Evolutionary conservation across 2,113 vertebrate genomes (phyloP).

Genomic region (Grammomys surdaster): DNA sequence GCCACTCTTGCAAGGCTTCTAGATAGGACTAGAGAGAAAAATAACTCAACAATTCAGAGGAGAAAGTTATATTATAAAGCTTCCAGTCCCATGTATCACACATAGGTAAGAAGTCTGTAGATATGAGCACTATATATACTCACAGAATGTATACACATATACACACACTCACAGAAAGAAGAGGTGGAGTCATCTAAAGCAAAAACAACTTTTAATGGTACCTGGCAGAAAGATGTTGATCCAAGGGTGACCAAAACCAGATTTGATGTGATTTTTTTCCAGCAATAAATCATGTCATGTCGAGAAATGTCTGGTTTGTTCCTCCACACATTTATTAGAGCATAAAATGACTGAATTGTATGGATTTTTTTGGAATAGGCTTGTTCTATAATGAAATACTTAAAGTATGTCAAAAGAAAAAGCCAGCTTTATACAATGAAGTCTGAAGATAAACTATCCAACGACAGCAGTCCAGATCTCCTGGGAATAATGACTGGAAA

Average conservation of each 20-base stretch:
- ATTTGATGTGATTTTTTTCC: background rate
- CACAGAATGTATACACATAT: background rate
- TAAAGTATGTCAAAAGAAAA: constrained; percentile 22
- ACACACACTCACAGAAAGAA: background rate
- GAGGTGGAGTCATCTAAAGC: background rate
- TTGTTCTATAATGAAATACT: constrained; percentile 29
- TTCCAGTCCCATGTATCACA: constrained; percentile 49
- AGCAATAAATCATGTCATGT: background rate
- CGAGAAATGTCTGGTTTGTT: background rate
- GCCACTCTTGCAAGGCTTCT: constrained; percentile 17
- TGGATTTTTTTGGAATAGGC: background rate
- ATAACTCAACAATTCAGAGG: constrained; percentile 46
- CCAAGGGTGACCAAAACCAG: background rate
- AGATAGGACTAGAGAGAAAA: constrained; percentile 62
- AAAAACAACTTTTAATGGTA: constrained; percentile 12
- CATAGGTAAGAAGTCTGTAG: background rate
- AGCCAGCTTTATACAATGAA: background rate
- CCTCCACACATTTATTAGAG: background rate
- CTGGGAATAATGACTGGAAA: background rate
- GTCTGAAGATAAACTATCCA: background rate
- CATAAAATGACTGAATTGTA: constrained; percentile 9
- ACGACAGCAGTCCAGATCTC: background rate
- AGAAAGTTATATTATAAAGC: constrained; percentile 7
- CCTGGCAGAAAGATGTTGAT: background rate
- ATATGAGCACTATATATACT: background rate